A percentile compares a stretch with the other conserved stretches of the same genome.
These are phyloP conservation scores for Bufo gargarizans DNA, from an alignment of 2,113 vertebrate genomes.

Conservation along the genomic window DNA sequence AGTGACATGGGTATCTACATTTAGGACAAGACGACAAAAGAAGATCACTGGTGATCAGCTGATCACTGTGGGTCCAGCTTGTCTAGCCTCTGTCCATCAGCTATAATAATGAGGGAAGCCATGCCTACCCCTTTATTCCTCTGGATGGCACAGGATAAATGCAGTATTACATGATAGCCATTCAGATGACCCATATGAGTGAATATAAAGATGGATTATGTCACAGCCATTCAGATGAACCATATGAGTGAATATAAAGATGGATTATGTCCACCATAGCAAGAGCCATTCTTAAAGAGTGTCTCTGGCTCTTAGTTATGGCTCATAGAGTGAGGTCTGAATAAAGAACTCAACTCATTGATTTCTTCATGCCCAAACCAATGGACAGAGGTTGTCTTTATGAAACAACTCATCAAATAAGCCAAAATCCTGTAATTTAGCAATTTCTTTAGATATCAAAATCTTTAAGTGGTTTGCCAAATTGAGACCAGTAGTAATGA, in stretches of 20 bases:
- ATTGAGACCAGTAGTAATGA: neutral
- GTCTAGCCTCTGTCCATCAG: neutral
- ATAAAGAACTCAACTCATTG: too few relatives aligned
- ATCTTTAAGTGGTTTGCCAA: neutral
- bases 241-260: neutral
- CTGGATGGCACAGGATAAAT: neutral
- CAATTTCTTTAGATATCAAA: neutral
- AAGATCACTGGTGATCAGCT: neutral
- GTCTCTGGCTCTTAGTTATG: neutral
- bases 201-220: neutral
- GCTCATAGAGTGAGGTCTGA: neutral
- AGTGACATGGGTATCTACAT: neutral
- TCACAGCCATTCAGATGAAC: neutral
- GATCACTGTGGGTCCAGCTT: neutral
- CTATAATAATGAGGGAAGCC: neutral
- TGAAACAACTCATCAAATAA: neutral
- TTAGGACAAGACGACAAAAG: neutral
- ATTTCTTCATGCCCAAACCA: neutral
- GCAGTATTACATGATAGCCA: neutral
- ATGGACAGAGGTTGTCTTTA: neutral
- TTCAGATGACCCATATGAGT: neutral
- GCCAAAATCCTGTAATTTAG: neutral
- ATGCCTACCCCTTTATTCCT: neutral
- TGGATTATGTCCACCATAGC: too few relatives aligned
- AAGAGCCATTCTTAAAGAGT: neutral